Conservation (phyloP, 1,140 invertebrate species). For the Agrilus planipennis region DNA sequence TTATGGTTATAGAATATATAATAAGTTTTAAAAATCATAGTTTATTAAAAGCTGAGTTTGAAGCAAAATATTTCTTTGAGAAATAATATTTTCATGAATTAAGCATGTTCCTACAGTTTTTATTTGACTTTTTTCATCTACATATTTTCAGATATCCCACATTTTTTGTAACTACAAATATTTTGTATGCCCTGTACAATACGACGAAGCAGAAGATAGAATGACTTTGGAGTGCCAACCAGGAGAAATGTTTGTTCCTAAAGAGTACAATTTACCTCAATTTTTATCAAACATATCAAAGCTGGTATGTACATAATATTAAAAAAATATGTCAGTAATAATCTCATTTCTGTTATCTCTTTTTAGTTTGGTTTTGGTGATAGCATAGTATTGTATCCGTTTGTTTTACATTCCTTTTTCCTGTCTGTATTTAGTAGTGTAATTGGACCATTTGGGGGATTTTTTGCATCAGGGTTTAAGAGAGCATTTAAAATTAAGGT, state of each 20-base stretch:
- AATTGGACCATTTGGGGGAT: conserved; percentile 97
- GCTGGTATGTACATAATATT: too few species aligned
- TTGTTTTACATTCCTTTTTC: conserved; percentile 59
- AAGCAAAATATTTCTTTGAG: conserved; percentile 11
- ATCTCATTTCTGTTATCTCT: neutral
- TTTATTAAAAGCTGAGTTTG: conserved; percentile 1
- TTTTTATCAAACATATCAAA: too few species aligned
- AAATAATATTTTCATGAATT: conserved; percentile 39
- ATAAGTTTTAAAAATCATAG: conserved; percentile 3
- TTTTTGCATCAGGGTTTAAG: conserved; percentile 98
- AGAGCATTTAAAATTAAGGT: conserved; percentile 98
- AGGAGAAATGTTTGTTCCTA: too few species aligned
- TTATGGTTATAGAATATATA: conserved; percentile 6
- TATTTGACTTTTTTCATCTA: too few species aligned
- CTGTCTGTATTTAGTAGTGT: conserved; percentile 90
- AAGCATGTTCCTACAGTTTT: too few species aligned
- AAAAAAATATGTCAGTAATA: neutral
- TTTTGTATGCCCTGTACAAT: conserved; percentile 94
- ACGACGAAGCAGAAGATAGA: conserved; percentile 40
- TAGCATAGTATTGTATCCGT: conserved; percentile 12
- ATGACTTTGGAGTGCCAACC: too few species aligned
- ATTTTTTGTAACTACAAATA: conserved; percentile 83
- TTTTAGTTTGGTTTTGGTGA: too few species aligned
- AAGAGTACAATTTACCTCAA: too few species aligned
- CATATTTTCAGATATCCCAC: too few species aligned